Percentiles rank a stretch among this genome's conserved stretches.
Conservation (phyloP, 2,888 invertebrate species). For the Lithodes maja region DNA sequence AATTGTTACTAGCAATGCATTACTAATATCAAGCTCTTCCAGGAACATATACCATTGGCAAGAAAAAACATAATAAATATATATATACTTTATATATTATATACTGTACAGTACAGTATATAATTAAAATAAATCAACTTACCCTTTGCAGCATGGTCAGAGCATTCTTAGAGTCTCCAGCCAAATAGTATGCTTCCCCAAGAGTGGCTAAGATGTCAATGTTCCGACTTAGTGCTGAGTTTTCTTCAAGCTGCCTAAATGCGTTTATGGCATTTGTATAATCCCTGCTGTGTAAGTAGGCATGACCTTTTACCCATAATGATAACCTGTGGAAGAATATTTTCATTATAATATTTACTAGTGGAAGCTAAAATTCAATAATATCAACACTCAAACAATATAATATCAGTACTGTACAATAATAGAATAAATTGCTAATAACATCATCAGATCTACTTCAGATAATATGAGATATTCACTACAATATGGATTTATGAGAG, state of each 20-base stretch:
- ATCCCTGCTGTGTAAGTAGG: constrained; percentile 81
- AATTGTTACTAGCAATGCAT: too few relatives aligned
- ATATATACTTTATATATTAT: constrained; percentile 22
- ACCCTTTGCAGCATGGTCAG: constrained; percentile 76
- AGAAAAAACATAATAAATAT: constrained; percentile 49
- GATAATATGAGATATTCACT: too few relatives aligned
- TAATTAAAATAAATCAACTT: constrained; percentile 50
- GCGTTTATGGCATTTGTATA: constrained; percentile 82
- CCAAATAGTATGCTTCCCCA: constrained; percentile 83
- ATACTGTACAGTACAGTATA: background rate
- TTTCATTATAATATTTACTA: background rate
- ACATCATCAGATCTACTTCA: too few relatives aligned
- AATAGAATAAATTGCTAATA: too few relatives aligned
- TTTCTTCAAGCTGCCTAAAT: constrained; percentile 82
- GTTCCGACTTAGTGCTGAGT: constrained; percentile 81
- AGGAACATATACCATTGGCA: background rate
- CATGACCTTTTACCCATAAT: constrained; percentile 76
- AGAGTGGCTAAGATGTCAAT: constrained; percentile 81
- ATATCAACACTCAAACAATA: too few relatives aligned
- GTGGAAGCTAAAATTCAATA: background rate
- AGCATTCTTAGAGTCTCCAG: constrained; percentile 83
- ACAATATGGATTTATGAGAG: too few relatives aligned
- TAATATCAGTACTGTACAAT: too few relatives aligned
- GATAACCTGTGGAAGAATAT: constrained; percentile 74
- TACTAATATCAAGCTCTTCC: too few relatives aligned